Percentiles rank a stretch among this genome's conserved stretches.
Conservation (phyloP, 2,888 invertebrate genomes). For the Brassicogethes aeneus region DNA sequence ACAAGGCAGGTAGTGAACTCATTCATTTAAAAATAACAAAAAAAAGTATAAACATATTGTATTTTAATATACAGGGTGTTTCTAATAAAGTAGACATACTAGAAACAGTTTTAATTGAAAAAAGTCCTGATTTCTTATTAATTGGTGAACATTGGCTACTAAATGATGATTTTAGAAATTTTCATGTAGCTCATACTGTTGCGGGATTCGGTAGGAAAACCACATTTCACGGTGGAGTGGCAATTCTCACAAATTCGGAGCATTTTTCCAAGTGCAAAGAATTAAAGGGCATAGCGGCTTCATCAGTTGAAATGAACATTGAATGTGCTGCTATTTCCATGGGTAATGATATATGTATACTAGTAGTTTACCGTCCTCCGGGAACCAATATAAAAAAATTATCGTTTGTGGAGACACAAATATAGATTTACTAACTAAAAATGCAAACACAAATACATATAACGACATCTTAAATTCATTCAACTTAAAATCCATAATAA, state of each 20-base stretch:
- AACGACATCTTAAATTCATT: neutral
- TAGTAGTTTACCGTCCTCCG: neutral
- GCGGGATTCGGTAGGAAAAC: neutral
- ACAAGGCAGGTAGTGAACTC: neutral
- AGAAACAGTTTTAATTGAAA: neutral
- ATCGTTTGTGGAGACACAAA: neutral
- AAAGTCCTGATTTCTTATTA: neutral
- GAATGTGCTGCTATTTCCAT: neutral
- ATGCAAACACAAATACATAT: neutral
- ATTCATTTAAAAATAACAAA: neutral
- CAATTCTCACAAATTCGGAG: neutral
- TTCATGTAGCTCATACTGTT: neutral
- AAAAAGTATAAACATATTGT: neutral
- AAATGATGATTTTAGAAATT: neutral
- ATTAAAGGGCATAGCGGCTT: neutral
- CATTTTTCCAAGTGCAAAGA: neutral
- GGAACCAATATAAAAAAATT: neutral
- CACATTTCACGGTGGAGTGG: neutral
- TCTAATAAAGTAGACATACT: neutral
- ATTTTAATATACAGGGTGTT: constrained; percentile 3
- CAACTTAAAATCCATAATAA: neutral
- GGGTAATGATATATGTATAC: neutral
- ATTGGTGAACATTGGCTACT: constrained; percentile 2
- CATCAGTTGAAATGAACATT: neutral
- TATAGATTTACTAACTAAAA: neutral